Base-by-base conservation (phyloP, 2,797 vertebrate genomes). In the Falco concolor region DNA sequence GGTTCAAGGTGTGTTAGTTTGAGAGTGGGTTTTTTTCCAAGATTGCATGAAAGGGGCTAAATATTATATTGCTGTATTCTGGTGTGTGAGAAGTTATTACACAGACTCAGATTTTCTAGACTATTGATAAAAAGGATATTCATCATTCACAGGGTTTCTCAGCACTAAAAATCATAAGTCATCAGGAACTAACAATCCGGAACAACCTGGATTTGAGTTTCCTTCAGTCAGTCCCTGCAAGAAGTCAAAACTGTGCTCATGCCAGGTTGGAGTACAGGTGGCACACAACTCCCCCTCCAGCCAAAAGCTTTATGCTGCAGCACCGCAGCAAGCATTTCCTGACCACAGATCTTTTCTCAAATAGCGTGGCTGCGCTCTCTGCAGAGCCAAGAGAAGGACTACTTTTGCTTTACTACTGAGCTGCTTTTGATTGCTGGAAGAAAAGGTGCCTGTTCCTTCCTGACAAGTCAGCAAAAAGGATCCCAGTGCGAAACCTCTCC, bases 131-230 rank as follows among this genome's bases (percentile, higher is more conserved):
- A 83, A 57, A 80, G 53, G 8, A 12, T 27, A 45, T 45, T 91
- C 21, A 27, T 3, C 32, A 54, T 36, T 53, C 57, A 40, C 22
- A 7, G 1, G 21, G 69, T 16, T 94, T 75, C 69, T 69, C 67
- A 84, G 65, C 53, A 40, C 42, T 54, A 61, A 78, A 83, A 90
- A 24, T 0, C 3, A 0, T 17, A 69, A 47, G 40, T 15, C 56
- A 72, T 23, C 32, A 28, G 76, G 53, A 90, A 78, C 47, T 30
- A 57, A 73, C 0, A 8, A 42, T 18, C 30, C 0, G 0, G 56
- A 94, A 53, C 25, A 78, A 85, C 20, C 16, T 21, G 38, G 40
- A 72, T 47, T 42, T 60, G 49, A 84, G 85, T 20, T 57, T 89
- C 34, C 34, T 72, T 42, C 52, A 74, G 73, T 23, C 56, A 91